These are phyloP conservation scores for Drosophila ambigua DNA, from an alignment of 1,140 invertebrate genomes.

Conservation along the genomic window DNA sequence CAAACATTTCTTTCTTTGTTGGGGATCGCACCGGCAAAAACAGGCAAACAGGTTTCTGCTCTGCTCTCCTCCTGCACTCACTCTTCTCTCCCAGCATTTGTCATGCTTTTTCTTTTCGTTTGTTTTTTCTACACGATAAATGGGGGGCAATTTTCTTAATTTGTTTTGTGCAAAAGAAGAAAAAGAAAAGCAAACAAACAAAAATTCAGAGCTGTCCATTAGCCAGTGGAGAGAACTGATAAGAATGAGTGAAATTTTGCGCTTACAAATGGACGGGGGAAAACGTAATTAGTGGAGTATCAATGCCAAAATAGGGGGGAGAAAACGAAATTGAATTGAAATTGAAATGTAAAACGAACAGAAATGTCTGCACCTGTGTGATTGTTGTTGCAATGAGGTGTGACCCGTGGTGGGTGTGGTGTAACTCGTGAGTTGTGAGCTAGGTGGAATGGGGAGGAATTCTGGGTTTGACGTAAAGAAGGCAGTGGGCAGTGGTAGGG, in stretches of 20 bases:
- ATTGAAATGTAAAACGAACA: background rate
- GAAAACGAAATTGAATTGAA: slow-evolving; percentile 15
- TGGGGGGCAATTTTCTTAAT: slow-evolving; percentile 64
- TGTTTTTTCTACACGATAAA: slow-evolving; percentile 43
- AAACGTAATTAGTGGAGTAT: too few species aligned
- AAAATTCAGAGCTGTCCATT: slow-evolving; percentile 37
- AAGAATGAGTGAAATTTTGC: slow-evolving; percentile 33
- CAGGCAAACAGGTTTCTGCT: slow-evolving; percentile 59
- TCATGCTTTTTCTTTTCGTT: slow-evolving; percentile 67
- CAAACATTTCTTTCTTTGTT: slow-evolving; percentile 15
- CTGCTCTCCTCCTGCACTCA: background rate
- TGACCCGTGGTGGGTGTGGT: too few species aligned
- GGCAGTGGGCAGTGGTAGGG: too few species aligned
- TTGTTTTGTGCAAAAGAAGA: slow-evolving; percentile 45
- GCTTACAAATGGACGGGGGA: background rate
- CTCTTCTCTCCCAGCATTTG: slow-evolving; percentile 53
- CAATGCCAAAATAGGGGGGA: background rate
- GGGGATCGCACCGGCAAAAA: slow-evolving; percentile 34
- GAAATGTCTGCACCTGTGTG: too few species aligned
- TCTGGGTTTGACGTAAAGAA: too few species aligned
- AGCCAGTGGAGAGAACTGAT: slow-evolving; percentile 36
- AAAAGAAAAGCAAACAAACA: slow-evolving; percentile 19
- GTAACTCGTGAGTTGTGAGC: too few species aligned
- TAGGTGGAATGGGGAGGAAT: too few species aligned
- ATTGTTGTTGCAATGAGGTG: too few species aligned